Conservation (phyloP, 2,113 vertebrate species). For the Tyrannus savana region DNA sequence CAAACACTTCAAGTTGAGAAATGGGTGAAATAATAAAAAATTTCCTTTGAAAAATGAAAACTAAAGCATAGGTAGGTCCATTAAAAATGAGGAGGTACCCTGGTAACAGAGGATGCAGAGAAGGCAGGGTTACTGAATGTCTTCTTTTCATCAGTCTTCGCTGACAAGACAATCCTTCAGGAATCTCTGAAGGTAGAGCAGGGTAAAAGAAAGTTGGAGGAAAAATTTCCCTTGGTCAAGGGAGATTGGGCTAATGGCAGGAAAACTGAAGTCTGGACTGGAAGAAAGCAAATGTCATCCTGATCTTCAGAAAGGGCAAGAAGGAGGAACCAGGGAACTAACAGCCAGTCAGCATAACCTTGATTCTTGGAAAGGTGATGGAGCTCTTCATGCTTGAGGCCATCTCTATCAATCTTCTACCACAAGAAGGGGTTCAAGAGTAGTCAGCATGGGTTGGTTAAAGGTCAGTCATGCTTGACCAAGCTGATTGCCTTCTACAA, state of each 20-base stretch:
- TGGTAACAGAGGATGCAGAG: background rate
- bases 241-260: background rate
- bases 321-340: background rate
- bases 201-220: background rate
- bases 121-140: background rate
- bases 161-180: background rate
- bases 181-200: background rate
- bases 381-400: background rate
- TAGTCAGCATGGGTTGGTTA: background rate
- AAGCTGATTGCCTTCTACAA: background rate
- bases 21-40: background rate
- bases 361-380: background rate
- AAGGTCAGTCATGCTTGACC: background rate
- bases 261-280: background rate
- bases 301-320: background rate
- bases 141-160: background rate
- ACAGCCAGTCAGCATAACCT: background rate
- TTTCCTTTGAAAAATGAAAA: background rate
- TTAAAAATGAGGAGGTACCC: background rate
- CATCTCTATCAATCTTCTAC: background rate
- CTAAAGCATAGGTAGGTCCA: background rate
- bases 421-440: background rate
- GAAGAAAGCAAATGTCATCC: background rate
- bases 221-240: background rate
- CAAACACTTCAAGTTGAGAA: background rate